Conservation (phyloP, 2,113 vertebrate species). For the Entomyzon cyanotis region DNA sequence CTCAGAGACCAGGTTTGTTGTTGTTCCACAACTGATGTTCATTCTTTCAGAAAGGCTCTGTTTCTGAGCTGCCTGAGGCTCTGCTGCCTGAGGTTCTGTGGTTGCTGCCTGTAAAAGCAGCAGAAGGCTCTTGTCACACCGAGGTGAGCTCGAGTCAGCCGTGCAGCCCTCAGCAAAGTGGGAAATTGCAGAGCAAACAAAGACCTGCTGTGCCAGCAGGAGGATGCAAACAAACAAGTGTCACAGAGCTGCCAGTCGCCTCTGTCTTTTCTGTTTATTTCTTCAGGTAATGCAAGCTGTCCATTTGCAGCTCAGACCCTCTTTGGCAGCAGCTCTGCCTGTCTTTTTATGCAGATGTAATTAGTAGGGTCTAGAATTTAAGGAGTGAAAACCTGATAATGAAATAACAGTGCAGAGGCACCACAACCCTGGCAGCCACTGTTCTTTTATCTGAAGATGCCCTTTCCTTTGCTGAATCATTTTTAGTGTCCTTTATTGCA, state of each 20-base stretch:
- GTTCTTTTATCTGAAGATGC: background rate
- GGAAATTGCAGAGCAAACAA: background rate
- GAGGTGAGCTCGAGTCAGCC: background rate
- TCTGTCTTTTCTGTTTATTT: background rate
- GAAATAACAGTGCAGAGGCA: background rate
- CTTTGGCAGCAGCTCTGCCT: background rate
- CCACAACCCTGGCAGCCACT: background rate
- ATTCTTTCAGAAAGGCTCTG: background rate
- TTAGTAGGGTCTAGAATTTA: background rate
- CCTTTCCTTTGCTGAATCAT: background rate
- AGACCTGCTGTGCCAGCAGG: background rate
- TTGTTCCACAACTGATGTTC: background rate
- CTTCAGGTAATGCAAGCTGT: background rate
- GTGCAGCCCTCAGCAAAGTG: background rate
- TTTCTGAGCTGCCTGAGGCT: background rate
- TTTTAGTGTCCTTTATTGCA: background rate
- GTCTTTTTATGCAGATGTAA: background rate
- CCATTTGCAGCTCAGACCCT: background rate
- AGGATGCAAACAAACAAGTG: background rate
- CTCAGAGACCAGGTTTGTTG: background rate
- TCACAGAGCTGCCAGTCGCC: background rate
- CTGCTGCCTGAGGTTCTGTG: background rate
- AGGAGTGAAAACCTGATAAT: background rate
- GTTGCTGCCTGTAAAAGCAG: background rate
- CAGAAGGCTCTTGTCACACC: background rate